Base-by-base conservation (phyloP, 2,113 vertebrate species). In the Silurus asotus region DNA sequence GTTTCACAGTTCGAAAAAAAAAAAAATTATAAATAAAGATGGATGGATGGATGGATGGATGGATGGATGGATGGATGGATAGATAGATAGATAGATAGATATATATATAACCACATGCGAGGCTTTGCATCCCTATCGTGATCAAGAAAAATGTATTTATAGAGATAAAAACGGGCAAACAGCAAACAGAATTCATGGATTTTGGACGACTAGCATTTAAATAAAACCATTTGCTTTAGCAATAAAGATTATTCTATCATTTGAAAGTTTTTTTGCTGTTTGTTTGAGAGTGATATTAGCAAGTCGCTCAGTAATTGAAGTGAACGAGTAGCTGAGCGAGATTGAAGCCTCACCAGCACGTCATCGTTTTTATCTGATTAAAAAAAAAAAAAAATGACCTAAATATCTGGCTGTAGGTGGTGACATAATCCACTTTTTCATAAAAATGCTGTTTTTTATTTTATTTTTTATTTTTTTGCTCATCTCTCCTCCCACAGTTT, bases 401-500 rank as follows among this genome's bases (percentile, higher is more conserved):
- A 51, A 58, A 15, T 76, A 76, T 74, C 59, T 64, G 49, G 51
- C 23, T 37, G 64, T 56, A 69, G 74, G 84, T 79, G 51, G 62
- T 67, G 51, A 58, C 74, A 53, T 67, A 72, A 65, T 75, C 45
- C 58, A 53, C 23, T 61, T 77, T 62, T 84, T 61, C 15, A n/a
- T 7, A 23, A 48, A 84, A 74, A 49, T 8, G 6, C 14, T 20
- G 2, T 55, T 23, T 74, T n/a, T 20, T 84, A 37, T 37, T 37
- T 37, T 37, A 37, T 37, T 37, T 37, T 2, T 37, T 37, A 37
- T 37, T 74, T n/a, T 20, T 84, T 78, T 19, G 23, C 13, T 69
- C 37, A 23, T 37, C 61, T 37, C 51, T 48, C 20, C 19, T 78
- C 14, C 48, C 45, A 49, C 14, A 65, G 49, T 67, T 56, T 85